Base-by-base conservation (phyloP, 92 coral and sea anemone genomes). In the Heliopora coerulea region DNA sequence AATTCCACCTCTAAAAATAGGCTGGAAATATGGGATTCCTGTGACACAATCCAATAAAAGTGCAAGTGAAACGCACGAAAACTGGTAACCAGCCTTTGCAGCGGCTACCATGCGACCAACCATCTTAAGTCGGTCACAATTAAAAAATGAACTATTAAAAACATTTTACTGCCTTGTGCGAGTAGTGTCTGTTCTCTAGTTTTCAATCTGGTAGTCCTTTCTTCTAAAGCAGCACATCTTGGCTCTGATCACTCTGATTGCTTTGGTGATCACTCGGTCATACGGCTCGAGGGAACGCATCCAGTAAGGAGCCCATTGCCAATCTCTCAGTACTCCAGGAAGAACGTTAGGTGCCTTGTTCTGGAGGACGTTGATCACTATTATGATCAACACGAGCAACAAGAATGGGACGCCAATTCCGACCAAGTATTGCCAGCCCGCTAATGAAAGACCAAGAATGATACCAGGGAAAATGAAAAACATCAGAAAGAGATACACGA, bases 291-390 rank as follows among this genome's bases (percentile, higher is more conserved):
- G 81, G 0, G 96, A 89, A 33, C 98, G 92, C 31, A 89, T 76
- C 95, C 96, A 87, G 59, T 79, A 85, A 12, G 98, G 98, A 58
- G 96, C 86, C 98, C 98, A 93, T 20, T 93, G 86, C 98, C 98
- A 93, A 83, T 78, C 81, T 61, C 48, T 83, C 28, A 93, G 49
- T 5, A 64, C 88, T 34, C 80, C 84, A 8, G 98, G 98, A 60
- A 93, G 64, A 1, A 77, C 46, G 15, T 33, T 65, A 13, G 98
- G 98, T 12, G 90, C 88, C 78, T 83, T 93, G 44, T 86, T 72
- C 61, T 93, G 98, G 18, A 93, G 86, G 19, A 93, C 44, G 31
- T 87, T 93, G 1, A 88, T 83, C 15, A 83, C 70, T 19, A 90
- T 60, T 52, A 93, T 74, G 61, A 83, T 79, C 54, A 93, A 62